These are phyloP conservation scores for Eremobia ochroleuca DNA, from an alignment of 2,888 invertebrate genomes.

Conservation along the genomic window DNA sequence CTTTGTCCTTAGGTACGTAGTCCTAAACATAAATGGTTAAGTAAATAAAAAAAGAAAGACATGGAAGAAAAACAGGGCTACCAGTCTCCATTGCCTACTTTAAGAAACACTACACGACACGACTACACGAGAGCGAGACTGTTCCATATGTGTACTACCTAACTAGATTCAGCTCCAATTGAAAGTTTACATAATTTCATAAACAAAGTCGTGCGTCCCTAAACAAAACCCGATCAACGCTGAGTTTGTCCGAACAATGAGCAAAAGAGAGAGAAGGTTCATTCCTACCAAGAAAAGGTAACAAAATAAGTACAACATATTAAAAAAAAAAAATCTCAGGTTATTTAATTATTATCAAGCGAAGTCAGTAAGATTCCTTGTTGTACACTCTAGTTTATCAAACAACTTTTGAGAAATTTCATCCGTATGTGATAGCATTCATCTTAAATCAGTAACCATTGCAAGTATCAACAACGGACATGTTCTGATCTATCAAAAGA, in stretches of 20 bases:
- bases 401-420: background rate
- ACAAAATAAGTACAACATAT: too few relatives aligned
- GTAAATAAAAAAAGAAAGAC: background rate
- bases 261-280: conserved; percentile 27
- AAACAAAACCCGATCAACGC: conserved; percentile 59
- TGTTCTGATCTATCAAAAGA: background rate
- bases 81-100: background rate
- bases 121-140: conserved; percentile 19
- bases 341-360: background rate
- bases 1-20: too few relatives aligned
- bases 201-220: conserved; percentile 55
- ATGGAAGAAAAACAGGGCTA: background rate
- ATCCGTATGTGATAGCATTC: background rate
- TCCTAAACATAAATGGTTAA: background rate
- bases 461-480: background rate
- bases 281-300: background rate
- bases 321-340: background rate
- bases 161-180: conserved; percentile 44
- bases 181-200: conserved; percentile 57
- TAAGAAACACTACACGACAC: conserved; percentile 12
- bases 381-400: background rate
- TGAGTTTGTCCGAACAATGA: conserved; percentile 32
- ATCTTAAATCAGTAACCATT: background rate
- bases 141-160: conserved; percentile 4
- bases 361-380: background rate